A percentile compares a stretch with the other conserved stretches of the same genome.
Conservation (phyloP, 2,797 vertebrate species). For the Atherinosoma microstoma region DNA sequence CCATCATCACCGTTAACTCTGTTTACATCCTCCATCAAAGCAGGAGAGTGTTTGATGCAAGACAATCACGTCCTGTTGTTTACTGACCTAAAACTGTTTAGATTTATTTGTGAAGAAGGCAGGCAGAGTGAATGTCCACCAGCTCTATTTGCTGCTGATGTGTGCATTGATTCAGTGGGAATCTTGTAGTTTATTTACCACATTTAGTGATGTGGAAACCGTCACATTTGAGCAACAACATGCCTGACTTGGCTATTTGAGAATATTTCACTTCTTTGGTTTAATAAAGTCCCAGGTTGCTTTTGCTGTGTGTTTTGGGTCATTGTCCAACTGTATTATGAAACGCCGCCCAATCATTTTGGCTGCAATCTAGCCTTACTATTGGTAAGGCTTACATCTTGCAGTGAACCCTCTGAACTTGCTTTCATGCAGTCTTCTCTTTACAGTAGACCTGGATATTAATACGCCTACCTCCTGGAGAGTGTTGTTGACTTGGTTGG, state of each 20-base stretch:
- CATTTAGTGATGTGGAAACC: not conserved
- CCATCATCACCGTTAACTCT: conserved; percentile 57
- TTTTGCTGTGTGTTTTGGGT: not conserved
- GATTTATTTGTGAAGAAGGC: conserved; percentile 16
- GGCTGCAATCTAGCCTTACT: too few relatives aligned
- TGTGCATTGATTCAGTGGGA: conserved; percentile 24
- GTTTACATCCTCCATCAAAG: conserved; percentile 64
- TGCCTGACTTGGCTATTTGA: not conserved
- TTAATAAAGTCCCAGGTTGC: not conserved
- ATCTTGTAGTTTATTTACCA: conserved; percentile 17
- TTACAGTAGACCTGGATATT: too few relatives aligned
- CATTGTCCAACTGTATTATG: not conserved
- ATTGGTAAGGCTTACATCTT: too few relatives aligned
- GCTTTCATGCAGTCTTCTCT: too few relatives aligned
- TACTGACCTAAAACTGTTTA: conserved; percentile 37
- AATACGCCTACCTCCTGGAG: too few relatives aligned
- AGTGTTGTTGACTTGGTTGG: too few relatives aligned
- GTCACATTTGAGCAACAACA: conserved; percentile 21
- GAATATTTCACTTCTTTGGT: not conserved
- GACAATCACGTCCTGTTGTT: conserved; percentile 61
- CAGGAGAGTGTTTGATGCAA: conserved; percentile 14
- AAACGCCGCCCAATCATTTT: not conserved
- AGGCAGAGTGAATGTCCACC: not conserved
- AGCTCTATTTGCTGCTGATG: conserved; percentile 2
- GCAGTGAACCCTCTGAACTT: too few relatives aligned